Conservation (phyloP, 2,113 vertebrate genomes). For the Drymodes brunneopygia region DNA sequence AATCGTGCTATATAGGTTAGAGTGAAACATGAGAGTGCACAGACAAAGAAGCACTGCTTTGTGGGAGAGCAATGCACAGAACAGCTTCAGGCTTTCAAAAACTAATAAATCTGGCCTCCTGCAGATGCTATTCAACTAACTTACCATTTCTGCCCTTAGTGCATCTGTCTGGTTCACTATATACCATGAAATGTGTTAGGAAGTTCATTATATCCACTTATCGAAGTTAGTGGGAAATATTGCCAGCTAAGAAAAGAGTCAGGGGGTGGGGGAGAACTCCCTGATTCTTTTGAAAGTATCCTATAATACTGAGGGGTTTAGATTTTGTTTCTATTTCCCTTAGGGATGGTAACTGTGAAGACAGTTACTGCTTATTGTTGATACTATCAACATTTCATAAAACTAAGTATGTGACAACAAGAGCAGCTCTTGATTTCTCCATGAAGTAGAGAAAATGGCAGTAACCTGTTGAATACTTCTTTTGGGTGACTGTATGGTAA, state of each 20-base stretch:
- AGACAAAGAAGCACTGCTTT: neutral
- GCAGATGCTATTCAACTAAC: neutral
- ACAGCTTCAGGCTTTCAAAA: neutral
- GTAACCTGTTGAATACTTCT: neutral
- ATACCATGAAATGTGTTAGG: neutral
- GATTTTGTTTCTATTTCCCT: neutral
- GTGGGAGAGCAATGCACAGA: neutral
- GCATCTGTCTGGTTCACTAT: neutral
- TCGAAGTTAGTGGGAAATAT: neutral
- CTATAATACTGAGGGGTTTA: neutral
- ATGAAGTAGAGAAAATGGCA: neutral
- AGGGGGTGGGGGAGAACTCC: neutral
- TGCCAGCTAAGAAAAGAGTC: neutral
- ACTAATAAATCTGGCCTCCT: neutral
- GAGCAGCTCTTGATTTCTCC: neutral
- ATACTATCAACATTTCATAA: neutral
- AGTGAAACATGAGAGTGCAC: neutral
- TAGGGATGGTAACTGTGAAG: neutral
- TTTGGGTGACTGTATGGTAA: neutral
- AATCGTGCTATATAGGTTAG: conserved; percentile 10
- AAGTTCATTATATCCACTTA: neutral
- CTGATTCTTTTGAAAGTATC: neutral
- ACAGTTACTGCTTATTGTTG: neutral
- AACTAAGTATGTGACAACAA: neutral
- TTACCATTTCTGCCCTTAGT: neutral